A percentile compares a stretch with the other conserved stretches of the same genome.
Evolutionary conservation across 2,113 vertebrate species (phyloP).

Genomic region (Shinisaurus crocodilurus): DNA sequence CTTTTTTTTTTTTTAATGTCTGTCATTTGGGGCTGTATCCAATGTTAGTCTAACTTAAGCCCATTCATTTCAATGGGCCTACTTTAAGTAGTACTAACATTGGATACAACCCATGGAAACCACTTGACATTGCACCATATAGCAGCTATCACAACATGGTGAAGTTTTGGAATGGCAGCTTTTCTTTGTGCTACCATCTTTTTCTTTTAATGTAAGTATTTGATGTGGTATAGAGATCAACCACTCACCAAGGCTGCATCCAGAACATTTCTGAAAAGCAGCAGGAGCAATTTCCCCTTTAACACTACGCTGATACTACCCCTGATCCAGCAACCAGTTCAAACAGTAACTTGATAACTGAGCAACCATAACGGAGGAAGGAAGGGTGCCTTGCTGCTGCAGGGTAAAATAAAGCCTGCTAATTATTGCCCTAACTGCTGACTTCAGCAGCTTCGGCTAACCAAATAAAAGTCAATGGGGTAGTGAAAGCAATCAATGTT

Average conservation of each 20-base stretch:
- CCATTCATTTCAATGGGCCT: too few species aligned
- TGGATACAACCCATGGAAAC: neutral
- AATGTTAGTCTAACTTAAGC: too few species aligned
- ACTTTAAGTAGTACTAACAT: too few species aligned
- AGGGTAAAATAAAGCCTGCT: neutral
- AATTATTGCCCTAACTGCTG: neutral
- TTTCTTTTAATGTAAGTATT: neutral
- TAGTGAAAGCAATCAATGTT: neutral
- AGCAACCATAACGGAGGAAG: neutral
- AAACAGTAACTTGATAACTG: neutral
- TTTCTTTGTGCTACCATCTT: neutral
- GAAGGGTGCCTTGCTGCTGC: neutral
- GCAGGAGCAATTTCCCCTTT: neutral
- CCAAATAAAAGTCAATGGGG: neutral
- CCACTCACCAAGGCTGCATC: neutral
- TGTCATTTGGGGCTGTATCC: too few species aligned
- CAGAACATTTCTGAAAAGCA: neutral
- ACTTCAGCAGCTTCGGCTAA: neutral
- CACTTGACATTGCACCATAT: neutral
- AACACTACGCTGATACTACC: neutral
- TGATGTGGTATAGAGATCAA: neutral
- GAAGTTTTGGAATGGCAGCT: neutral
- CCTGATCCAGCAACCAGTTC: neutral
- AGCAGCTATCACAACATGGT: neutral
- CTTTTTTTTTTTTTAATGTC: neutral